These are phyloP conservation scores for Pristionchus japonicus DNA, from an alignment of 2,888 invertebrate species.

Conservation along the genomic window DNA sequence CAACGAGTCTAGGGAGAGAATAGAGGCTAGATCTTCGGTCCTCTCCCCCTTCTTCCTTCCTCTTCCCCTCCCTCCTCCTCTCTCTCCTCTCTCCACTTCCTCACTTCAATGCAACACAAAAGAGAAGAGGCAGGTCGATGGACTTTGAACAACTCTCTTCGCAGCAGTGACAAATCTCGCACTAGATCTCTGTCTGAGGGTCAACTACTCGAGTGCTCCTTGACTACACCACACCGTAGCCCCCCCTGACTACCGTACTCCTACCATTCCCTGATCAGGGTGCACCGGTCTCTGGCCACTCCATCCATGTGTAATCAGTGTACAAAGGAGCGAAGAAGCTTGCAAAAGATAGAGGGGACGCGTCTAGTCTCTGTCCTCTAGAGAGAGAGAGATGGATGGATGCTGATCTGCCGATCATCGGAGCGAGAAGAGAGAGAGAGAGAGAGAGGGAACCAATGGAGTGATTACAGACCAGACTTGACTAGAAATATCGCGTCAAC, in stretches of 20 bases:
- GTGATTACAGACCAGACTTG: not conserved
- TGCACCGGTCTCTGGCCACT: not conserved
- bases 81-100: not conserved
- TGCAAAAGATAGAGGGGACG: not conserved
- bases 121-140: not conserved
- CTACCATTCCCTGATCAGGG: too few relatives aligned
- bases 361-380: not conserved
- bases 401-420: not conserved
- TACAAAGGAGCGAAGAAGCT: conserved; percentile 23
- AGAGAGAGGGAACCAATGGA: too few relatives aligned
- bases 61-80: not conserved
- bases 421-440: not conserved
- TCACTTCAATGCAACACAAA: not conserved
- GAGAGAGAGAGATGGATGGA: too few relatives aligned
- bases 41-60: not conserved
- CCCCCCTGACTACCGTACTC: not conserved
- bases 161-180: not conserved
- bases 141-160: not conserved
- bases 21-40: not conserved
- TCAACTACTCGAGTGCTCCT: not conserved
- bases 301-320: conserved; percentile 15
- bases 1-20: not conserved
- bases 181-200: not conserved
- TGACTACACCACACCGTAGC: not conserved
- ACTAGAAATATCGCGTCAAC: not conserved